Percentiles rank a stretch among this genome's conserved stretches.
These are phyloP conservation scores for Malthinus flaveolus DNA, from an alignment of 2,888 invertebrate genomes.

Conservation along the genomic window DNA sequence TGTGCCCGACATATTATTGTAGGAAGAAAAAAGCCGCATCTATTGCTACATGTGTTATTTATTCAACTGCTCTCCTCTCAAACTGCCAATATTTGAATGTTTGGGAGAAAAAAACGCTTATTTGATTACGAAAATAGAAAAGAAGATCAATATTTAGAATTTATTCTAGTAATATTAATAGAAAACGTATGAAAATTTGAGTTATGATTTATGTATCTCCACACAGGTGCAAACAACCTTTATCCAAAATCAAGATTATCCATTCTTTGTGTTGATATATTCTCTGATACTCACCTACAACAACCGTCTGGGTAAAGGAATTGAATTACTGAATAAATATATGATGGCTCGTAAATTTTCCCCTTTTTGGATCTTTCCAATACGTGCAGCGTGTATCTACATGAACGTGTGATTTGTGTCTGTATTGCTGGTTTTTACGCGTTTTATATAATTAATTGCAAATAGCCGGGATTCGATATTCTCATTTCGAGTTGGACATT, in stretches of 20 bases:
- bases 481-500: slow-evolving; percentile 42
- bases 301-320: slow-evolving; percentile 39
- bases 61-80: no score
- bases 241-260: slow-evolving; percentile 45
- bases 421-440: slow-evolving; percentile 41
- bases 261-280: slow-evolving; percentile 46
- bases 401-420: slow-evolving; percentile 46
- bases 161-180: background rate
- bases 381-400: slow-evolving; percentile 41
- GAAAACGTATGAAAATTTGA: slow-evolving; percentile 1
- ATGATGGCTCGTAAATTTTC: slow-evolving; percentile 48
- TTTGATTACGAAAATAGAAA: no score
- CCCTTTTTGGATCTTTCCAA: slow-evolving; percentile 43
- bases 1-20: no score
- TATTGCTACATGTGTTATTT: no score
- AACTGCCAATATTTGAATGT: no score
- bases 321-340: slow-evolving; percentile 51
- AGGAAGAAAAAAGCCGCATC: no score
- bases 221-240: slow-evolving; percentile 42
- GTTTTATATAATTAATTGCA: slow-evolving; percentile 45
- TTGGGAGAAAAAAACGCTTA: no score
- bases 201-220: slow-evolving; percentile 44
- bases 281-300: slow-evolving; percentile 40
- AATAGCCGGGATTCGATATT: slow-evolving; percentile 45
- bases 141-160: no score